Conservation (phyloP, 1,140 invertebrate species). For the Hyposmocoma kahamanoa region DNA sequence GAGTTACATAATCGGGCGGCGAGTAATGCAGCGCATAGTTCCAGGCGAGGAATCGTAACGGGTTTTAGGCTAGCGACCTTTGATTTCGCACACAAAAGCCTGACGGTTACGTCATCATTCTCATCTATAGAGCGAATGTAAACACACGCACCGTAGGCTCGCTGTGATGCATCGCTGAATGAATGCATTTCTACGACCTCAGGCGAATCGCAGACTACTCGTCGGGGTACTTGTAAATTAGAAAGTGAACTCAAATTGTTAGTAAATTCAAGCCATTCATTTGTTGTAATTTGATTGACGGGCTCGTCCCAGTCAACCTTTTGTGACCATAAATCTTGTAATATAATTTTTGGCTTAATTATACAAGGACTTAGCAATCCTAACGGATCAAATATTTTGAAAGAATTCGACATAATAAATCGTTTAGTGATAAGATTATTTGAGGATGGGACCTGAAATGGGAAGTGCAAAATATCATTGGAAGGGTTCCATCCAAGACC, state of each 20-base stretch:
- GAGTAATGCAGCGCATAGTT: slow-evolving; percentile 10
- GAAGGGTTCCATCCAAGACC: slow-evolving; percentile 3
- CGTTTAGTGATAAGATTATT: slow-evolving; percentile 14
- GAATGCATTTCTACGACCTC: slow-evolving; percentile 3
- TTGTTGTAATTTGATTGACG: slow-evolving; percentile 7
- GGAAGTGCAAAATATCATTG: slow-evolving; percentile 7
- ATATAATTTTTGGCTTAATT: slow-evolving; percentile 44
- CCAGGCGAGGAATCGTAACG: slow-evolving; percentile 16
- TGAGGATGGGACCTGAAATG: neutral
- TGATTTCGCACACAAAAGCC: slow-evolving; percentile 7
- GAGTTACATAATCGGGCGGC: slow-evolving; percentile 2
- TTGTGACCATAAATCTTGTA: slow-evolving; percentile 50
- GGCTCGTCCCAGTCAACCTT: slow-evolving; percentile 56
- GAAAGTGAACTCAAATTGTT: neutral
- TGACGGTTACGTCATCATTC: slow-evolving; percentile 8
- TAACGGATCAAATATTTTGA: slow-evolving; percentile 53
- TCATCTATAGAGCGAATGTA: slow-evolving; percentile 9
- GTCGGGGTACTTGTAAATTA: neutral
- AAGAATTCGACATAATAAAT: slow-evolving; percentile 20
- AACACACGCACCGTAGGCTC: slow-evolving; percentile 19
- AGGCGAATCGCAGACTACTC: neutral
- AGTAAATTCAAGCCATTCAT: slow-evolving; percentile 7
- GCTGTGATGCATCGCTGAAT: slow-evolving; percentile 11
- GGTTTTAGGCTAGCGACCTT: slow-evolving; percentile 13
- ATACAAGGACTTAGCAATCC: slow-evolving; percentile 46